Evolutionary conservation across 2,888 invertebrate genomes (phyloP), one percentile per base, ranked within the genome.

Genomic region (Eupithecia tripunctaria): DNA sequence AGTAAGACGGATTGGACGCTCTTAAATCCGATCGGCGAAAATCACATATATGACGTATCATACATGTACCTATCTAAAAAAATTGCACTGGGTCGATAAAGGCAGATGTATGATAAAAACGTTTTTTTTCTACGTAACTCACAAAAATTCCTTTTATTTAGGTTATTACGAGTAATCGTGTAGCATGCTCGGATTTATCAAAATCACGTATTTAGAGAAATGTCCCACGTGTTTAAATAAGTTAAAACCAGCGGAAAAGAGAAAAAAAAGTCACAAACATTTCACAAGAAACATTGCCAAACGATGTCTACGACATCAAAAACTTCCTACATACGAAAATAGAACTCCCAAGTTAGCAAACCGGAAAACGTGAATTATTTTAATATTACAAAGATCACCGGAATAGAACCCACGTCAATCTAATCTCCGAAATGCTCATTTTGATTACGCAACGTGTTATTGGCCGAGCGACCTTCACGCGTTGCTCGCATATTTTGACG

Each of bases 391-490:
- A 56, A 25, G 25, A 56, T 25, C 21, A 12, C 56, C 56, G 56
- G 56, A 56, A 56, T 56, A 56, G 56, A 56, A 25, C 12, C 5
- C 14, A 14, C 56, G 32, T 67, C 36, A 60, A 15, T 14, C 21
- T 56, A 25, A 51, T 51, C 10, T 56, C 25, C 25, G 56, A 25
- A 56, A 25, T 36, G 36, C 36, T 56, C n/a, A 21, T 12, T 25
- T 12, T 14, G 12, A 56, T 74, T 75, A 70, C 68, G 72, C 47
- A 75, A 73, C 36, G 66, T 68, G 75, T 59, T 65, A 63, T 27
- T 75, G 73, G 63, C 75, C 75, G 70, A 25, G 27, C 68, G 73
- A 73, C 75, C 75, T 75, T 75, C 75, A 56, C 18, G 12, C 56
- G 56, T 56, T 47, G 71, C 36, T 68, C 60, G 65, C 66, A 64